Conservation (phyloP, 2,888 invertebrate genomes). For the Ganaspis brasiliensis region DNA sequence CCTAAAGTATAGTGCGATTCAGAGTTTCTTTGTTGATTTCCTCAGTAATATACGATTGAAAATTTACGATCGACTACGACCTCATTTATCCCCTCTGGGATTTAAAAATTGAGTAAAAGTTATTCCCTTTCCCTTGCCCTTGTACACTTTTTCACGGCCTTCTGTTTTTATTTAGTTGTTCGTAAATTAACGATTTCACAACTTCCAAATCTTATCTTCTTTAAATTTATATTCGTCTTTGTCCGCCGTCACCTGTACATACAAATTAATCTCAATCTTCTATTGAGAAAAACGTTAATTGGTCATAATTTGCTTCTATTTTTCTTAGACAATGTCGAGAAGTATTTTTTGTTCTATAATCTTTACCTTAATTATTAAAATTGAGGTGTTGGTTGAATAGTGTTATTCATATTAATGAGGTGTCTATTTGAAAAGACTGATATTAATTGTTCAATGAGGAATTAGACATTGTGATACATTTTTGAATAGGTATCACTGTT, state of each 20-base stretch:
- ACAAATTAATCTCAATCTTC: no score
- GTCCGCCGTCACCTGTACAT: background rate
- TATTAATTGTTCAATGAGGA: no score
- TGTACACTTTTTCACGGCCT: background rate
- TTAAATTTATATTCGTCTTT: background rate
- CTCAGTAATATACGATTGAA: slow-evolving; percentile 26
- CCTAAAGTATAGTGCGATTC: slow-evolving; percentile 31
- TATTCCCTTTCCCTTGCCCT: background rate
- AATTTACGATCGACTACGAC: slow-evolving; percentile 17
- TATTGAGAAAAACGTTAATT: no score
- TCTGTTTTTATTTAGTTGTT: slow-evolving; percentile 12
- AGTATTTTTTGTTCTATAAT: no score
- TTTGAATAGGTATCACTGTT: no score
- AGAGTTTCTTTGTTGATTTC: slow-evolving; percentile 35
- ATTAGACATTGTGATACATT: no score
- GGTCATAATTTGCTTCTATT: no score
- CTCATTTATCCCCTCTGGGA: background rate
- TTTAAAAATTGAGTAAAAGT: background rate
- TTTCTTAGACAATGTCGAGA: no score
- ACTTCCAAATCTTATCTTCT: background rate
- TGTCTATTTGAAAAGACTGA: no score
- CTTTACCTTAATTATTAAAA: no score
- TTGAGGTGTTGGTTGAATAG: no score
- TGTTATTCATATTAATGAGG: no score
- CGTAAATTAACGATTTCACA: slow-evolving; percentile 15